Base-by-base conservation (phyloP, 2,888 invertebrate genomes). In the Allolobophora icterica region DNA sequence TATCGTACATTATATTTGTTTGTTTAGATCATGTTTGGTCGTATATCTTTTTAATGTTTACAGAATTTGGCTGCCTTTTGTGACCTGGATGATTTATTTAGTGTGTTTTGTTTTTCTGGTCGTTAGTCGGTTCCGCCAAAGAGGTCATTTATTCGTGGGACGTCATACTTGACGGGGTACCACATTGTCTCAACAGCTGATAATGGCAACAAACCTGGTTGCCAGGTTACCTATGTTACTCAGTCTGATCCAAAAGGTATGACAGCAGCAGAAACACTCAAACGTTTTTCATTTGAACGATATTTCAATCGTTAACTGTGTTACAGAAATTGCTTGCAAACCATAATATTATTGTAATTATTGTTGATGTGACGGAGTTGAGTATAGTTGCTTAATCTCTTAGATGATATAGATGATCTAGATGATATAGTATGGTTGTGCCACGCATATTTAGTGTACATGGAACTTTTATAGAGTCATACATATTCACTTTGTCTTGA, bases 241-340 rank as follows among this genome's bases (percentile, higher is more conserved):
- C 97, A 98, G 94, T 97, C 98, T 8, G 98, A 98, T 95, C 98
- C 98, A 19, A 97, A 97, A 94, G 98, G 98, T 93, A 97, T 97
- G 92, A 11, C 34, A 19, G 15, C 15, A 6, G 34, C 87, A n/a
- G 87, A 87, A 38, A 34, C 5, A 19, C 30, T 84, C 21, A 52
- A 52, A 52, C 52, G 1, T 71, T 87, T 87, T 33, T 87, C 35
- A 87, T 19, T 35, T 87, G 21, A 35, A 35, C 34, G 11, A 87
- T 87, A 33, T 38, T 87, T 87, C 6, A 24, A 35, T 35, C 19
- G 15, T 87, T n/a, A 35, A 87, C 34, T 35, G 35, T 34, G 19
- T 87, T 87, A 19, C 15, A 24, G 8, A 0, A n/a, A 33, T 87
- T 87, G 35, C 87, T 87, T 87, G 71, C 30, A n/a, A 17, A 71